Evolutionary conservation across 2,888 invertebrate species (phyloP), one percentile per base, ranked within the genome.

Genomic region (Acrobasis repandana): DNA sequence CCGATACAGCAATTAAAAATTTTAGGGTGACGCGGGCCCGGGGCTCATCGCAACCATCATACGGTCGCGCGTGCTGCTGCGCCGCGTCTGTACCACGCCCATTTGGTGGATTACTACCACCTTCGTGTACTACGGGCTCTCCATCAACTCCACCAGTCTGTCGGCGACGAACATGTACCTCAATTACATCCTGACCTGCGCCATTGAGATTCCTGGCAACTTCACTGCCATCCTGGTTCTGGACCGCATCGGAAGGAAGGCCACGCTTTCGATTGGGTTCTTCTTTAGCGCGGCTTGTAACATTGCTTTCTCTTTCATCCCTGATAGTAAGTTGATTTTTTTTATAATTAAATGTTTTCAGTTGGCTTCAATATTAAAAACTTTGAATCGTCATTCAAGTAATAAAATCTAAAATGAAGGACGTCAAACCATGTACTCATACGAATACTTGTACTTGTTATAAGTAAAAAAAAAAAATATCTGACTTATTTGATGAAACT

Each of bases 191-290:
- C 80, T 93, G 20, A 94, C 94, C 5, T 83, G 93, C 0, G 77
- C 93, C 10, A 93, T 94, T 3, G 96, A 96, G 78, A 93, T 96
- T 60, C 96, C 96, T 0, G 95, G 94, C 0, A 95, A 94, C 73
- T 84, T 94, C 70, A 70, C 93, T 43, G 94, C 94, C 0, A 93
- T 93, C 57, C 75, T 93, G 15, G 75, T 94, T 10, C 88, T 95
- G 72, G 93, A 94, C 64, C 87, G 83, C 60, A 78, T 94, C 9
- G 95, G 95, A 0, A 84, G 95, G 63, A 93, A 93, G 65, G 87
- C 92, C 33, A 94, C 94, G 0, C 80, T 95, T 0, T 92, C 91
- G 52, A 83, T 81, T 1, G 93, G 93, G 0, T 94, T 93, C 78
- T 73, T 95, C 58, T 51, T 94, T 1, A 95, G 95, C 65, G 94